phyloP scores from a whole-genome alignment of 2,113 vertebrate genomes.

The Leucopternis melanops region DNA sequence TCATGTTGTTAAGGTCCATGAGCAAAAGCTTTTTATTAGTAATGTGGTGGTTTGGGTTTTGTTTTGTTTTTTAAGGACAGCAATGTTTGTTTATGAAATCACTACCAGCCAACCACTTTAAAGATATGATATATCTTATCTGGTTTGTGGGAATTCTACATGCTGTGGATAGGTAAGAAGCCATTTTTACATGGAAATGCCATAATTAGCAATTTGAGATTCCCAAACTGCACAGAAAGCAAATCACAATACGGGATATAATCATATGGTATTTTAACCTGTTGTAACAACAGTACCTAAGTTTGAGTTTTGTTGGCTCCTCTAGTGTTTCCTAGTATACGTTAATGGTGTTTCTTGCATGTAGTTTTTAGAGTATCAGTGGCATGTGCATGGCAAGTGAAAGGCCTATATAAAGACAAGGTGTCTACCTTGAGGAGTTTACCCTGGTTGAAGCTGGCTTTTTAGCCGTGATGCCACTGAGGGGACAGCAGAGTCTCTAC shows the following conservation, averaged over 20 bases:
- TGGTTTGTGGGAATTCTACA: not conserved
- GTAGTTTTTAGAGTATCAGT: not conserved
- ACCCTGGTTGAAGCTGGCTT: not conserved
- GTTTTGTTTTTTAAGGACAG: not conserved
- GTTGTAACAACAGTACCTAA: not conserved
- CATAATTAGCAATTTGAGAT: not conserved
- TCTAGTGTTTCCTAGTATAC: not conserved
- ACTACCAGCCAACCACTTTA: not conserved
- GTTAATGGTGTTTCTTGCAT: not conserved
- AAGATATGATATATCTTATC: not conserved
- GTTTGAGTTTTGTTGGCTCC: not conserved
- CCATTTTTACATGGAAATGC: not conserved
- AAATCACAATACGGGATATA: not conserved
- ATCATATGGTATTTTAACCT: not conserved
- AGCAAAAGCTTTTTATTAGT: constrained; percentile 53
- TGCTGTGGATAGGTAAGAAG: not conserved
- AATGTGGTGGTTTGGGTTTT: not conserved
- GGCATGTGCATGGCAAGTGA: not conserved
- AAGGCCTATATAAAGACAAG: not conserved
- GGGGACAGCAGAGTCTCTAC: too few relatives aligned
- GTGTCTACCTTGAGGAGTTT: not conserved
- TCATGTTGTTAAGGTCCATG: constrained; percentile 54
- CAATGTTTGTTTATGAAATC: not conserved
- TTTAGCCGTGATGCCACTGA: not conserved
- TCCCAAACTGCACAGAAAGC: not conserved